These are phyloP conservation scores for Aphis gossypii DNA, from an alignment of 1,140 invertebrate genomes.

Conservation along the genomic window DNA sequence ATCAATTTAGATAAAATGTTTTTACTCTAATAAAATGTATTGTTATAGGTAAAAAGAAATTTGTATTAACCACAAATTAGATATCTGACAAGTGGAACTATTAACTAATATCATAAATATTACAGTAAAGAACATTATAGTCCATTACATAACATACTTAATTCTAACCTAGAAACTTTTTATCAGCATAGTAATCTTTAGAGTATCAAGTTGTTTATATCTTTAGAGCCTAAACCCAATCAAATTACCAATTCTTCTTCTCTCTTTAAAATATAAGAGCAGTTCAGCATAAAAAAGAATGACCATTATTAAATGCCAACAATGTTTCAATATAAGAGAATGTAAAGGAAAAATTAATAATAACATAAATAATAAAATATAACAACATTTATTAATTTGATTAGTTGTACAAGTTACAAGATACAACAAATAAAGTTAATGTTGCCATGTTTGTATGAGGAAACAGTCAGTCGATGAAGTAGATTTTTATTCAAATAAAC, in stretches of 20 bases:
- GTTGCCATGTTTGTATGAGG: conserved; percentile 6
- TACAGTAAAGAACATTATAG: no score
- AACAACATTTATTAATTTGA: conserved; percentile 32
- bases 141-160: neutral
- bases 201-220: neutral
- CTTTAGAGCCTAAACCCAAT: neutral
- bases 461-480: conserved; percentile 22
- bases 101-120: neutral
- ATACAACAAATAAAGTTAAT: neutral
- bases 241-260: neutral
- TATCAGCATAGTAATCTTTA: neutral
- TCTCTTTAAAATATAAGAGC: neutral
- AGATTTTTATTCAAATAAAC: conserved; percentile 57
- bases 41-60: neutral
- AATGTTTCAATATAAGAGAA: neutral
- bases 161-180: neutral
- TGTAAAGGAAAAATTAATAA: neutral
- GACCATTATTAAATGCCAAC: neutral
- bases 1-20: neutral
- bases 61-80: no score
- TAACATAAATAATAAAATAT: neutral
- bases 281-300: neutral
- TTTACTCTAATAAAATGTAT: neutral
- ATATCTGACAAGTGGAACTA: no score
- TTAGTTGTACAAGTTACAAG: neutral